Conservation (phyloP, 1,140 invertebrate species). For the Nebria ingens region DNA sequence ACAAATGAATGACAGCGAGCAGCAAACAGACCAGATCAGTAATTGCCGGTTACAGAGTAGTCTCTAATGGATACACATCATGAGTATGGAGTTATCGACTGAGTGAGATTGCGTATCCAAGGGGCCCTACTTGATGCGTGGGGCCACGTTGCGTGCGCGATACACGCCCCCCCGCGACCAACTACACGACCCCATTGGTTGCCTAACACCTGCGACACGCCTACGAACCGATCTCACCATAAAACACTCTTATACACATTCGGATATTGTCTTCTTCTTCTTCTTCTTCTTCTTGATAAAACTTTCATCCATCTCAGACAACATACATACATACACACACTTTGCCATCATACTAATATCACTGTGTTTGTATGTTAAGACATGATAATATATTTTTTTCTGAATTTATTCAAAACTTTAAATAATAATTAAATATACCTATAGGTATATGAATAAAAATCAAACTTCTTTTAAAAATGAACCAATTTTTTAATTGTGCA, state of each 20-base stretch:
- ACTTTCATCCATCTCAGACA: no score
- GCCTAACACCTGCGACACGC: background rate
- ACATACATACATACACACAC: no score
- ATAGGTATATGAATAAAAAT: no score
- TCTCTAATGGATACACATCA: constrained; percentile 3
- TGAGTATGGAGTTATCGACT: constrained; percentile 7
- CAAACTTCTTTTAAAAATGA: background rate
- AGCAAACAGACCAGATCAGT: background rate
- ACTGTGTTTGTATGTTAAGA: no score
- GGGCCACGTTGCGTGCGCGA: constrained; percentile 2
- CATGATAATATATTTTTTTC: no score
- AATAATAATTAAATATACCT: no score
- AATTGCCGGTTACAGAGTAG: background rate
- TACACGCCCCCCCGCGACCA: background rate
- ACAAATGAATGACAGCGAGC: background rate
- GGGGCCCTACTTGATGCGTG: background rate
- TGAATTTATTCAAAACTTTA: no score
- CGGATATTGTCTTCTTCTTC: constrained; percentile 5
- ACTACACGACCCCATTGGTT: background rate
- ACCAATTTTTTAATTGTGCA: background rate
- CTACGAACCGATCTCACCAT: background rate
- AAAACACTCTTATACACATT: background rate
- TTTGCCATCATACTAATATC: no score
- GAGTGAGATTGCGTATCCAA: constrained; percentile 1
- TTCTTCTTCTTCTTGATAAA: no score